Percentiles rank a stretch among this genome's conserved stretches.
phyloP scores from a whole-genome alignment of 2,113 vertebrate species.

The Orycteropus afer region DNA sequence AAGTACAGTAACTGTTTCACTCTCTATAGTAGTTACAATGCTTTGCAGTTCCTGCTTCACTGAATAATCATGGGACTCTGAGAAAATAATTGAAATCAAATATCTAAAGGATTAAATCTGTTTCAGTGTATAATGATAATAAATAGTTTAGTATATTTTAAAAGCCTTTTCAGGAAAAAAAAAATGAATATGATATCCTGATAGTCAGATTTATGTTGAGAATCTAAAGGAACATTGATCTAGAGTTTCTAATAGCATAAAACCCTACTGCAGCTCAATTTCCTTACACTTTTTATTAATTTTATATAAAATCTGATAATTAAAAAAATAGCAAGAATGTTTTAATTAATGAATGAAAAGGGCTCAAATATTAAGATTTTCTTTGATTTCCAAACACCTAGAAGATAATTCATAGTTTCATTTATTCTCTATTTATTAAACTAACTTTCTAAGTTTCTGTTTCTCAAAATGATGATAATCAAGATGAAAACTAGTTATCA shows the following conservation, averaged over 20 bases:
- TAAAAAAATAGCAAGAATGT: not conserved
- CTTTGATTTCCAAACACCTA: not conserved
- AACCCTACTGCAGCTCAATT: not conserved
- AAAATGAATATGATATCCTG: not conserved
- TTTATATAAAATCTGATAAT: not conserved
- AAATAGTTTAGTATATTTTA: not conserved
- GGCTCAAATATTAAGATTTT: not conserved
- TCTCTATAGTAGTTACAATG: too few relatives aligned
- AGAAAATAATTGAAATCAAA: not conserved
- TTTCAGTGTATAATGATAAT: not conserved
- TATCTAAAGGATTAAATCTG: not conserved
- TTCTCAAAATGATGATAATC: not conserved
- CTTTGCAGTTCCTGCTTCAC: not conserved
- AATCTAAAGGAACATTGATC: not conserved
- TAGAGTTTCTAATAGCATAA: not conserved
- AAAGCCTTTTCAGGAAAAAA: not conserved
- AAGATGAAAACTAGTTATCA: not conserved
- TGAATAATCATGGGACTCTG: not conserved
- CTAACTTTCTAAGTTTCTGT: not conserved
- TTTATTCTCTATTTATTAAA: conserved; percentile 17
- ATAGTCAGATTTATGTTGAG: not conserved
- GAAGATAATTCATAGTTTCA: not conserved
- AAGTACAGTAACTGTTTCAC: too few relatives aligned
- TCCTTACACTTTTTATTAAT: not conserved
- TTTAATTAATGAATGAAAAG: not conserved